Base-by-base conservation (phyloP, 2,113 vertebrate species). In the Chaetodon auriga region DNA sequence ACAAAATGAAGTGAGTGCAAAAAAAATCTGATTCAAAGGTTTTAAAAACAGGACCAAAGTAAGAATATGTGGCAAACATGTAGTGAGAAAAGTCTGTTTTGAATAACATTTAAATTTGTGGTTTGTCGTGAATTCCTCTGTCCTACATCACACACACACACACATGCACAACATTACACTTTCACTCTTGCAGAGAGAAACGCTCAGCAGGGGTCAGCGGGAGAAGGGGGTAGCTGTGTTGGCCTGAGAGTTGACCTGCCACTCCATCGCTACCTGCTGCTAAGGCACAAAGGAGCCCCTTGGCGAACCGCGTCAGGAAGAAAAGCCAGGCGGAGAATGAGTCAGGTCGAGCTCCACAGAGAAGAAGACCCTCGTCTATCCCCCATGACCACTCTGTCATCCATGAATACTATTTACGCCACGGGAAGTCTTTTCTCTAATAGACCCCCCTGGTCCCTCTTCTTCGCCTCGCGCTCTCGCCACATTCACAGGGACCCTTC, bases 341-440 rank as follows among this genome's bases (percentile, higher is more conserved):
- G 92, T 92, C 90, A 87, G 94, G 93, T 90, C 88, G 48, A 83
- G 87, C 92, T 89, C 84, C 78, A 83, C 89, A 92, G 87, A 85
- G 92, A 88, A 93, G 90, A 90, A 89, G 87, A 89, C 90, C 79
- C 76, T 14, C 12, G 80, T 93, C 92, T 94, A 91, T 93, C 91
- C 90, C 92, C 91, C 90, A 92, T 94, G 93, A 90, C 85, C 93
- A 93, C 90, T 94, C 96, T 88, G 90, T 95, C 88, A 93, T 77
- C 93, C 12, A 74, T 96, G 95, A 96, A 96, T 95, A 93, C 95
- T 90, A 94, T 91, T 93, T 92, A 94, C 91, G 89, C 92, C 89
- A 89, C 76, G 78, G 92, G 89, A 94, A 95, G 89, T 85, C 92
- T 94, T 95, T 90, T 95, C 93, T 94, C 91, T 94, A 91, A 89